phyloP scores from a whole-genome alignment of 2,113 vertebrate species.

The Malurus melanocephalus region DNA sequence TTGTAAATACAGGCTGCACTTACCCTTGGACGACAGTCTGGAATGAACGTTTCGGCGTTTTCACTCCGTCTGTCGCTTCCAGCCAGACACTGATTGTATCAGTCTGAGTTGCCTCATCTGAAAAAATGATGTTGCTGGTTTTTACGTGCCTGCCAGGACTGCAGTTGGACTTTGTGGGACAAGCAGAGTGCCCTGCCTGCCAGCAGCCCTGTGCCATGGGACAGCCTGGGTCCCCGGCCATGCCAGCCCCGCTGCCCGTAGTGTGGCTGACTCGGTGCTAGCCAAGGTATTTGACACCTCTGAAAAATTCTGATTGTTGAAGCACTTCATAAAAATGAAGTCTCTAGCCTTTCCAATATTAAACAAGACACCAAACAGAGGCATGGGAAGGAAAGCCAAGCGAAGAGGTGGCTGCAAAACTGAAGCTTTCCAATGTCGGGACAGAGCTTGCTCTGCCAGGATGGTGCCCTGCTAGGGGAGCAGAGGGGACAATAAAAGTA shows the following conservation, averaged over 20 bases:
- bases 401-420: background rate
- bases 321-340: background rate
- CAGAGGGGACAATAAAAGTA: background rate
- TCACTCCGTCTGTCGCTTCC: background rate
- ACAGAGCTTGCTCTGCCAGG: background rate
- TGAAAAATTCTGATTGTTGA: constrained; percentile 15
- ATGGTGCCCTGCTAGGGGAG: background rate
- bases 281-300: background rate
- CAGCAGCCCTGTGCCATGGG: rapidly evolving
- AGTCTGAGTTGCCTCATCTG: rapidly evolving
- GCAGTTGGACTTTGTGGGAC: background rate
- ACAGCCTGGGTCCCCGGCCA: rapidly evolving
- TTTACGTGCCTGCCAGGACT: background rate
- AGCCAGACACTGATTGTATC: background rate
- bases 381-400: background rate
- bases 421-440: rapidly evolving
- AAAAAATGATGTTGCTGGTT: rapidly evolving
- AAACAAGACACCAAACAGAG: constrained; percentile 18
- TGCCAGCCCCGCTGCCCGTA: rapidly evolving
- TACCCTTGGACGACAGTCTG: background rate
- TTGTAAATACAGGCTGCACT: background rate
- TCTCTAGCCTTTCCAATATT: background rate
- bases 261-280: background rate
- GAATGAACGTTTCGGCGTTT: background rate
- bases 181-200: background rate